Percentiles rank a stretch among this genome's conserved stretches.
phyloP scores from a whole-genome alignment of 2,113 vertebrate species.

The Crotalus tigris region DNA sequence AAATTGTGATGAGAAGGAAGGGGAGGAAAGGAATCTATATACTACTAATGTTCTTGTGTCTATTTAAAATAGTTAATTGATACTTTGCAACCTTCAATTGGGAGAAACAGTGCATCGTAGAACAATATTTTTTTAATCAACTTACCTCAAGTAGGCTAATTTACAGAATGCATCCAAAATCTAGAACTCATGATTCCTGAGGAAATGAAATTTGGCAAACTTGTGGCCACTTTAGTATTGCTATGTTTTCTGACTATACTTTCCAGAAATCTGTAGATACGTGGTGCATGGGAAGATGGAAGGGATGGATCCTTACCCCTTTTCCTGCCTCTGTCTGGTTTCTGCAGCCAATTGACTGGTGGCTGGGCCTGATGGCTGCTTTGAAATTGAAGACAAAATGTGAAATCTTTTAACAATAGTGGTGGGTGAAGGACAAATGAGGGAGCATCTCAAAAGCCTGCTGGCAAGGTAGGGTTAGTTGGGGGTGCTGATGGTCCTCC shows the following conservation, averaged over 20 bases:
- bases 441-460: background rate
- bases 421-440: background rate
- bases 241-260: background rate
- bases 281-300: background rate
- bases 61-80: background rate
- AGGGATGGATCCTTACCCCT: background rate
- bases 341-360: background rate
- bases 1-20: background rate
- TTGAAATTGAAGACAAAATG: background rate
- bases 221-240: background rate
- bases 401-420: background rate
- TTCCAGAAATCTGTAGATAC: background rate
- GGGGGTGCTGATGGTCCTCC: background rate
- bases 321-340: background rate
- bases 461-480: background rate
- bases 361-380: background rate
- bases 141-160: background rate
- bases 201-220: background rate
- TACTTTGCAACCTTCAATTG: background rate
- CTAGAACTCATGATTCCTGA: background rate
- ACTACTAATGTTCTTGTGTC: background rate
- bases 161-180: background rate
- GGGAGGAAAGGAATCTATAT: background rate
- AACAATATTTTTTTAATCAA: background rate
- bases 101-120: background rate